Evolutionary conservation across 2,888 invertebrate genomes (phyloP).

Genomic region (Vesta saturnalis): DNA sequence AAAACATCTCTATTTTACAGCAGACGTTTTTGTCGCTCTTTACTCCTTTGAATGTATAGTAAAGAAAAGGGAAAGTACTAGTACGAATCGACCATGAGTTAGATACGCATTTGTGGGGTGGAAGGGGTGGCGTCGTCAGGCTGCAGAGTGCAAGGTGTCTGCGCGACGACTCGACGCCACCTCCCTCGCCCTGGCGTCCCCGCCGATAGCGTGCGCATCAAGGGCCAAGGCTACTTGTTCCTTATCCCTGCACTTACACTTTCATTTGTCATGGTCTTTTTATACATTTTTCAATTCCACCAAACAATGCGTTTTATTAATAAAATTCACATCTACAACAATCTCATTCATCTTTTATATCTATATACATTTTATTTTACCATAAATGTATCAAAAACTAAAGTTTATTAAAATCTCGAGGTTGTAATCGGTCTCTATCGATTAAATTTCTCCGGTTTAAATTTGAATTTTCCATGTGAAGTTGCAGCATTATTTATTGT

Average conservation of each 20-base stretch:
- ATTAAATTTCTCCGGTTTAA: not conserved
- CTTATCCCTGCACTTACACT: conserved; percentile 39
- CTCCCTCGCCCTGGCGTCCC: conserved; percentile 56
- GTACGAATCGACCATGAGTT: conserved; percentile 39
- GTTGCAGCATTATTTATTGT: conserved; percentile 13
- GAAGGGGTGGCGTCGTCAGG: conserved; percentile 53
- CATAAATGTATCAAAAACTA: too few species aligned
- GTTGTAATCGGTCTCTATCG: not conserved
- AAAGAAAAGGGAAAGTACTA: conserved; percentile 37
- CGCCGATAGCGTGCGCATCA: conserved; percentile 42
- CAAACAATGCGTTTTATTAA: not conserved
- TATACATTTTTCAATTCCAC: conserved; percentile 28
- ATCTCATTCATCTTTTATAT: too few species aligned
- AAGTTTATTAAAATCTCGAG: not conserved
- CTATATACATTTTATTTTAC: too few species aligned
- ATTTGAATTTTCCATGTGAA: conserved; percentile 2
- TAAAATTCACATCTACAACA: too few species aligned
- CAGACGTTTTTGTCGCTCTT: conserved; percentile 27
- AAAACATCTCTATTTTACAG: not conserved
- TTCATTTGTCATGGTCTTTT: conserved; percentile 32
- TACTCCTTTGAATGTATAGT: conserved; percentile 29
- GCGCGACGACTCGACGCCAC: conserved; percentile 63
- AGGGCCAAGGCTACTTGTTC: conserved; percentile 41
- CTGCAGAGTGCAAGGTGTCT: conserved; percentile 65
- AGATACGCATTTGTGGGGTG: conserved; percentile 50